Evolutionary conservation across 2,888 invertebrate species (phyloP), one percentile per base, ranked within the genome.

Genomic region (Macrophya annulata): DNA sequence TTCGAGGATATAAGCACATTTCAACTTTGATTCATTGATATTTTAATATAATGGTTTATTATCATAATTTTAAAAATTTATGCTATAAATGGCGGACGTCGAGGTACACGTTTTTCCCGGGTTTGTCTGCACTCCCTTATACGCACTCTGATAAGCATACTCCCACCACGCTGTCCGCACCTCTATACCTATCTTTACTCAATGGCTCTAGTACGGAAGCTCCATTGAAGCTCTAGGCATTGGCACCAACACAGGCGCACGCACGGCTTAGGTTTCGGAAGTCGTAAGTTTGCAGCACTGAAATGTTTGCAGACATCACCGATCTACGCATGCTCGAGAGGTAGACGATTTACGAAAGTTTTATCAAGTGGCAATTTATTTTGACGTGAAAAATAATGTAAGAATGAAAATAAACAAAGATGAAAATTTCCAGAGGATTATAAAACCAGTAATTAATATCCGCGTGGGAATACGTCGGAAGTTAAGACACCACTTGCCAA

Each of bases 381-480:
- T 8, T n/a, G 8, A 8, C 1, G 55, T n/a, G n/a, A 55, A n/a
- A 55, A n/a, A 8, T 55, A 2, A 55, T 8, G 55, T n/a, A 55
- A 55, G 8, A 55, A 55, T n/a, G 55, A 55, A 8, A 55, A n/a
- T 55, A 55, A n/a, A n/a, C 8, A n/a, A 55, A 8, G 17, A 55
- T 55, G 6, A 3, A 55, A 55, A n/a, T 55, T 8, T 55, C 17
- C 4, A 55, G 55, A n/a, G 55, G 8, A n/a, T 6, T n/a, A 55
- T 55, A 55, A 55, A 55, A 55, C n/a, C n/a, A n/a, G 55, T n/a
- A n/a, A 55, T 55, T 55, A n/a, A 55, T n/a, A 55, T 55, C 55
- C 17, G 55, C 55, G 55, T n/a, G 55, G 6, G 8, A 55, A 55
- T 17, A 55, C n/a, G 55, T n/a, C n/a, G 55, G 17, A 2, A n/a